A percentile compares a stretch with the other conserved stretches of the same genome.
phyloP scores from a whole-genome alignment of 2,888 invertebrate species.

The Oeneis ivallda region DNA sequence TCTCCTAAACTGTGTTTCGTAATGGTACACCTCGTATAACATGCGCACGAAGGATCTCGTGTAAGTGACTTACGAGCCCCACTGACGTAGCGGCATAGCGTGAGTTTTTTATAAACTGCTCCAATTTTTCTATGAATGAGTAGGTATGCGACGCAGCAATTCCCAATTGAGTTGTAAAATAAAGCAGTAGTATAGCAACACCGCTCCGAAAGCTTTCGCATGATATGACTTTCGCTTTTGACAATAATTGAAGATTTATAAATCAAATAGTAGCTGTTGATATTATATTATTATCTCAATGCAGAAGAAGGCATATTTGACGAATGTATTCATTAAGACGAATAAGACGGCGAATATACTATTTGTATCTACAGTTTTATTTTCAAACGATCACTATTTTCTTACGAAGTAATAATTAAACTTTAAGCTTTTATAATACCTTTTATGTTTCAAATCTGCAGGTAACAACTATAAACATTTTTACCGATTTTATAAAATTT shows the following conservation, averaged over 20 bases:
- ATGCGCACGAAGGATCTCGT: slow-evolving; percentile 46
- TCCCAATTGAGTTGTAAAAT: slow-evolving; percentile 27
- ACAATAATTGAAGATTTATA: slow-evolving; percentile 4
- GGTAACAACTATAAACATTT: slow-evolving; percentile 5
- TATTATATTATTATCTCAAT: slow-evolving; percentile 10
- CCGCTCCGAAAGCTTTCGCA: slow-evolving; percentile 26
- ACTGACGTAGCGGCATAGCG: slow-evolving; percentile 45
- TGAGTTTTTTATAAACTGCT: slow-evolving; percentile 53
- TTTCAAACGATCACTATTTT: not conserved
- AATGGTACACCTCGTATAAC: slow-evolving; percentile 55
- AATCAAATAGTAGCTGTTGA: not conserved
- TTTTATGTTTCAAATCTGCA: slow-evolving; percentile 13
- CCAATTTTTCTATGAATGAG: slow-evolving; percentile 44
- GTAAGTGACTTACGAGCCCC: slow-evolving; percentile 48
- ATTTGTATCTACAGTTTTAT: not conserved
- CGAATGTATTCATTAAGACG: not conserved
- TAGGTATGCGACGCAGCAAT: slow-evolving; percentile 31
- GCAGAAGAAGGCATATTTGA: not conserved
- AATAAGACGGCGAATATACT: not conserved
- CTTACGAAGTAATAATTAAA: slow-evolving; percentile 8
- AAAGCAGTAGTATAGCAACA: slow-evolving; percentile 21
- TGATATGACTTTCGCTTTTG: slow-evolving; percentile 19
- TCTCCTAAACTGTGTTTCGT: slow-evolving; percentile 68
- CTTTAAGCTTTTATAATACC: not conserved
- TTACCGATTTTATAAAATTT: not conserved